These are phyloP conservation scores for Acrocephalus scirpaceus DNA, from an alignment of 2,797 vertebrate species.

Conservation along the genomic window DNA sequence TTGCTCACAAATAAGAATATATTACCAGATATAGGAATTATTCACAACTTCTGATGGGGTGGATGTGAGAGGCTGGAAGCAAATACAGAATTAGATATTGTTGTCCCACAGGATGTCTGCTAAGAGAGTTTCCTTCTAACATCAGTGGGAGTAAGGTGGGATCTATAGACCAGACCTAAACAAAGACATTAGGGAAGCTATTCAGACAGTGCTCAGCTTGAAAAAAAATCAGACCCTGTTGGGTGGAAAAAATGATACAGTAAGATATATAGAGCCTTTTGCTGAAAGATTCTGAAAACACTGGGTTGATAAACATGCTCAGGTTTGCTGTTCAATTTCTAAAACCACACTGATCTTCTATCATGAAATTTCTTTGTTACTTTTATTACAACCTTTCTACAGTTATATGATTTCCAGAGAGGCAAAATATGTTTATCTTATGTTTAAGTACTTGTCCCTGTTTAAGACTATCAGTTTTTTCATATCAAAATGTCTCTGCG, in stretches of 20 bases:
- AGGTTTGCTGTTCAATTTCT: not conserved
- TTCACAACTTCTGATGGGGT: not conserved
- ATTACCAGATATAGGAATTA: not conserved
- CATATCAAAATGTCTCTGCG: not conserved
- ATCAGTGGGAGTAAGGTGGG: not conserved
- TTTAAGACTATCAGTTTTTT: not conserved
- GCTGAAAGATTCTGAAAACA: not conserved
- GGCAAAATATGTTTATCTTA: not conserved
- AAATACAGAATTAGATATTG: not conserved
- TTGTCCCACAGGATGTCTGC: not conserved
- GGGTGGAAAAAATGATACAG: not conserved
- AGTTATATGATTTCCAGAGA: not conserved
- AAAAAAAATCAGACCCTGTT: not conserved
- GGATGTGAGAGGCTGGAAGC: not conserved
- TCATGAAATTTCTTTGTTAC: not conserved
- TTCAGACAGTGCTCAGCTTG: constrained; percentile 35
- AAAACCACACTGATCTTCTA: not conserved
- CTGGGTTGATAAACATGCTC: not conserved
- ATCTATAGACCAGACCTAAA: constrained; percentile 28
- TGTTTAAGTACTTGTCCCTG: not conserved
- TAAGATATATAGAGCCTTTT: not conserved
- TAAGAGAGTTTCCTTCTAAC: constrained; percentile 3
- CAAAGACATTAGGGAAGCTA: constrained; percentile 28
- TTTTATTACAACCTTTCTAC: not conserved
- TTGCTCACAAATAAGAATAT: not conserved